Evolutionary conservation across 2,888 invertebrate genomes (phyloP).

Genomic region (Rhorus exstirpatorius): DNA sequence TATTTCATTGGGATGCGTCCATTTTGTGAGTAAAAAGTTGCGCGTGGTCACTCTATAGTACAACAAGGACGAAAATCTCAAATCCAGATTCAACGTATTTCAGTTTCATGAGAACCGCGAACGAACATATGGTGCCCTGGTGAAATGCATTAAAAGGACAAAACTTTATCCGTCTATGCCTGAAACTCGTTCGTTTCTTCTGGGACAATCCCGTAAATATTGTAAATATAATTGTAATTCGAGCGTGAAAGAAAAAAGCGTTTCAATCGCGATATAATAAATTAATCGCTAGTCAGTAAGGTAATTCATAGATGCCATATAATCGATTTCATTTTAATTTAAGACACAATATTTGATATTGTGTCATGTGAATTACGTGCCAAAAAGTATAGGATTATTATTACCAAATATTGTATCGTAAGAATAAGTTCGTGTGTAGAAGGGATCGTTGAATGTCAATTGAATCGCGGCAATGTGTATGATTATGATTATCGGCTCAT

Average conservation of each 20-base stretch:
- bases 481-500: neutral
- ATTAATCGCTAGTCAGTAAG: slow-evolving; percentile 32
- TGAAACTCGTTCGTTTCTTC: slow-evolving; percentile 27
- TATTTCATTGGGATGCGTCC: neutral
- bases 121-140: neutral
- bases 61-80: neutral
- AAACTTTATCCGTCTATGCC: slow-evolving; percentile 33
- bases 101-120: neutral
- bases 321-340: slow-evolving; percentile 69
- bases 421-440: slow-evolving; percentile 57
- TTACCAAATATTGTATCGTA: slow-evolving; percentile 45
- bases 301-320: slow-evolving; percentile 58
- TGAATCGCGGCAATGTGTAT: slow-evolving; percentile 19
- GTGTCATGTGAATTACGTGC: slow-evolving; percentile 85
- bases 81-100: neutral
- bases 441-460: neutral
- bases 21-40: neutral
- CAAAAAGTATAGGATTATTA: slow-evolving; percentile 84
- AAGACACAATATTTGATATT: slow-evolving; percentile 76
- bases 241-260: slow-evolving; percentile 35
- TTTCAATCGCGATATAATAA: slow-evolving; percentile 14
- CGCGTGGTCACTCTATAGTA: neutral
- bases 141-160: slow-evolving; percentile 17
- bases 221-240: slow-evolving; percentile 59
- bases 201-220: slow-evolving; percentile 18